A percentile compares a stretch with the other conserved stretches of the same genome.
Evolutionary conservation across 1,140 invertebrate genomes (phyloP).

Genomic region (Pararge aegeria): DNA sequence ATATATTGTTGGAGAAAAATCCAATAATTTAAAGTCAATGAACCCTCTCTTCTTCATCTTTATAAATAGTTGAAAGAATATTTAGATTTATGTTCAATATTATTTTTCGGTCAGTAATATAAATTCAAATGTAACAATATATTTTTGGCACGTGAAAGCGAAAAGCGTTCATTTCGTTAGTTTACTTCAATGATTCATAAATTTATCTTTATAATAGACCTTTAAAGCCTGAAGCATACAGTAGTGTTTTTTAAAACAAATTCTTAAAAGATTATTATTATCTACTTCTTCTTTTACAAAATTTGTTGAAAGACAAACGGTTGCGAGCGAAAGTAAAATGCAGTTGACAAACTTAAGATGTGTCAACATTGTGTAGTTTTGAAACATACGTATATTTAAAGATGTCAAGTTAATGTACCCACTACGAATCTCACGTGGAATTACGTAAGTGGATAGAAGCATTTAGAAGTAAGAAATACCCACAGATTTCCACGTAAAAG

Average conservation of each 20-base stretch:
- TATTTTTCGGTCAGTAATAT: neutral
- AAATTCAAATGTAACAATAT: no score
- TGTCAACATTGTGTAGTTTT: slow-evolving; percentile 13
- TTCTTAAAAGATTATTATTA: no score
- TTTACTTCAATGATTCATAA: no score
- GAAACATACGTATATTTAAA: slow-evolving; percentile 9
- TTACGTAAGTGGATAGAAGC: neutral
- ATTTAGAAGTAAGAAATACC: neutral
- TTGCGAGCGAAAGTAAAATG: slow-evolving; percentile 21
- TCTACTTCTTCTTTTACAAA: slow-evolving; percentile 4
- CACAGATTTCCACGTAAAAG: neutral
- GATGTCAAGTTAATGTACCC: slow-evolving; percentile 12
- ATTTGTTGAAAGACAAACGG: slow-evolving; percentile 17
- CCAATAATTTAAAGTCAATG: no score
- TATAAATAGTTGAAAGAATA: no score
- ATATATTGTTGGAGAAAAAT: no score
- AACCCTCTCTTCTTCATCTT: no score
- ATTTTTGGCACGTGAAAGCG: no score
- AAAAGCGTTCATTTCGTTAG: no score
- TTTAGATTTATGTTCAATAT: no score
- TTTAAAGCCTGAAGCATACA: neutral
- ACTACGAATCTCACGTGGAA: slow-evolving; percentile 1
- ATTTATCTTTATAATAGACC: no score
- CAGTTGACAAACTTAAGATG: slow-evolving; percentile 20
- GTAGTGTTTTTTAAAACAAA: neutral